A percentile compares a stretch with the other conserved stretches of the same genome.
These are phyloP conservation scores for Brachionus rotundiformis DNA, from an alignment of 1,140 invertebrate genomes.

Conservation along the genomic window DNA sequence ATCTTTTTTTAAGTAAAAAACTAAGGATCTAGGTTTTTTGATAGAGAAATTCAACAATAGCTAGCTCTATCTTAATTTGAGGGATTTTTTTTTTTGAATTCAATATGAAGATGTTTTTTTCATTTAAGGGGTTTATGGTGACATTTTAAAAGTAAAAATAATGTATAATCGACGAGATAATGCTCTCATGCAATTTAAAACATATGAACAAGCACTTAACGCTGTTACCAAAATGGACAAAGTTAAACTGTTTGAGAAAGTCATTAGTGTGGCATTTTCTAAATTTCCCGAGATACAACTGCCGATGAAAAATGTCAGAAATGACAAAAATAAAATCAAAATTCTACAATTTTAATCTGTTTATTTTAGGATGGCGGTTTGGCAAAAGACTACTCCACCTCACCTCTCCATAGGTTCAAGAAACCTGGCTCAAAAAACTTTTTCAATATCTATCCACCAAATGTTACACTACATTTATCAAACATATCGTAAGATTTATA, in stretches of 20 bases:
- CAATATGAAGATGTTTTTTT: background rate
- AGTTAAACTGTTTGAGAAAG: slow-evolving; percentile 89
- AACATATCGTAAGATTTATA: slow-evolving; percentile 79
- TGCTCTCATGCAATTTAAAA: slow-evolving; percentile 96
- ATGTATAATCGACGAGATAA: slow-evolving; percentile 99
- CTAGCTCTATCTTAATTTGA: background rate
- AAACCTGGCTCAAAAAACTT: slow-evolving; percentile 99
- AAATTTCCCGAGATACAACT: slow-evolving; percentile 97
- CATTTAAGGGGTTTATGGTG: slow-evolving; percentile 81
- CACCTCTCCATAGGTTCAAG: slow-evolving; percentile 94
- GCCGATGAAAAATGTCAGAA: slow-evolving; percentile 97
- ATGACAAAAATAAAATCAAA: no score
- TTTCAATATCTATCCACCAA: slow-evolving; percentile 98
- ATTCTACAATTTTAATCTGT: background rate
- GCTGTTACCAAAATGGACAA: slow-evolving; percentile 82
- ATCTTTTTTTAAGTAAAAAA: no score
- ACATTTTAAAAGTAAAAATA: slow-evolving; percentile 98
- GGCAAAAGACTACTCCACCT: slow-evolving; percentile 95
- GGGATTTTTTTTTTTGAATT: background rate
- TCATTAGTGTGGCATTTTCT: slow-evolving; percentile 91
- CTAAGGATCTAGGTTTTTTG: background rate
- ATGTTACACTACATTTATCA: slow-evolving; percentile 92
- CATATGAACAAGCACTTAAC: slow-evolving; percentile 94
- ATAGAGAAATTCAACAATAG: background rate
- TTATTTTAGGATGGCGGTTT: slow-evolving; percentile 79